Conservation (phyloP, 2,113 vertebrate genomes). For the Phainopepla nitens region DNA sequence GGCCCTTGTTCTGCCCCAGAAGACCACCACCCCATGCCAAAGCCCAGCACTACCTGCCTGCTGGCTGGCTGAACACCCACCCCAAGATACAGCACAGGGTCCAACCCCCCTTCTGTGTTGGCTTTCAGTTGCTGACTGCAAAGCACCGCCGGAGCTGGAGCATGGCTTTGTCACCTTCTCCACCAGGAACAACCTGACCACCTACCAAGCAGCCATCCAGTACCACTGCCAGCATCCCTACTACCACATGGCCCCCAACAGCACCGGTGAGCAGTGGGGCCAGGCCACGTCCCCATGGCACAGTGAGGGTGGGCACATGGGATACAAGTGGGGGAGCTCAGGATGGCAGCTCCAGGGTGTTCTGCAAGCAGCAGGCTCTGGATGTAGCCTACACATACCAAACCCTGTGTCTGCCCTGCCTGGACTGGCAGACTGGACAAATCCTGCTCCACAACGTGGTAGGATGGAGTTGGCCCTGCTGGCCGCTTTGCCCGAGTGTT, state of each 20-base stretch:
- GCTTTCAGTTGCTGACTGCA: conserved; percentile 87
- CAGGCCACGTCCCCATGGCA: accelerated
- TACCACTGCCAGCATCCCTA: conserved; percentile 80
- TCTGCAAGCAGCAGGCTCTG: not conserved
- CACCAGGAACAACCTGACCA: conserved; percentile 81
- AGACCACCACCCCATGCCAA: not conserved
- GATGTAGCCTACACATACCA: not conserved
- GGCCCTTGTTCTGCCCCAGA: not conserved
- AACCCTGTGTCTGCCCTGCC: not conserved
- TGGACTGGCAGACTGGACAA: not conserved
- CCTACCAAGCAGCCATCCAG: conserved; percentile 76
- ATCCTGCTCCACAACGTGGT: not conserved
- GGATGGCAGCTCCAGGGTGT: not conserved
- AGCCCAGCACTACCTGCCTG: not conserved
- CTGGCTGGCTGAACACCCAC: not conserved
- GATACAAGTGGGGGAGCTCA: not conserved
- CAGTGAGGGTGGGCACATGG: accelerated
- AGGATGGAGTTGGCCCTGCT: not conserved
- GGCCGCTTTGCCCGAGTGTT: not conserved
- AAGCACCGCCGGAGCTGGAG: conserved; percentile 71
- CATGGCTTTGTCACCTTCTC: conserved; percentile 78
- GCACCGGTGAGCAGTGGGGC: conserved; percentile 72
- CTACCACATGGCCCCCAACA: conserved; percentile 72
- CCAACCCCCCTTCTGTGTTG: conserved; percentile 25
- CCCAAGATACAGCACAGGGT: not conserved